A percentile compares a stretch with the other conserved stretches of the same genome.
Evolutionary conservation across 2,888 invertebrate species (phyloP).

Genomic region (Catocala fraxini): DNA sequence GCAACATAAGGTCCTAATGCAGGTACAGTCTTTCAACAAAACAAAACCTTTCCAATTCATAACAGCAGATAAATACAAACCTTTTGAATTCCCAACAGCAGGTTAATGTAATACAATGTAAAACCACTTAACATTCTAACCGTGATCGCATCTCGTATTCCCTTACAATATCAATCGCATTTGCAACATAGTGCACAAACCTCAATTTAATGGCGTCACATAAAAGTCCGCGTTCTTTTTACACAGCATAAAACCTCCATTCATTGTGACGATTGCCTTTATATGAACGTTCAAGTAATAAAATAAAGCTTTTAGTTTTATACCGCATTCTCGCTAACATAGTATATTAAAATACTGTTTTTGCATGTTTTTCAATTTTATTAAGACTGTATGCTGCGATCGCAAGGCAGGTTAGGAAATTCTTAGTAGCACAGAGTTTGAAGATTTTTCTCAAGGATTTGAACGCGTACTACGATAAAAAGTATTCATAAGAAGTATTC

Average conservation of each 20-base stretch:
- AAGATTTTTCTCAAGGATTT: too few species aligned
- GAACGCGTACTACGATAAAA: too few species aligned
- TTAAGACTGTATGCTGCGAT: not conserved
- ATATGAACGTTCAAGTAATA: conserved; percentile 15
- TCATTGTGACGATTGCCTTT: conserved; percentile 14
- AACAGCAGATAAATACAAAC: too few species aligned
- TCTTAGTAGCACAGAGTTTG: too few species aligned
- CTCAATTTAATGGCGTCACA: conserved; percentile 31
- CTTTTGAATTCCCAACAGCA: not conserved
- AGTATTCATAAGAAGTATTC: too few species aligned
- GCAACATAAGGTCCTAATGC: too few species aligned
- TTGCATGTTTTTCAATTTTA: not conserved
- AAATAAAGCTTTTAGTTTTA: conserved; percentile 18
- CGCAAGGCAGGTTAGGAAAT: too few species aligned
- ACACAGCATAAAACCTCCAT: conserved; percentile 17
- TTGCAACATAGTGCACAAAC: conserved; percentile 44
- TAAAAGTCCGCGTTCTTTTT: conserved; percentile 18
- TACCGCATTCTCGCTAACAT: conserved; percentile 4
- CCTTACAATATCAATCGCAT: conserved; percentile 40
- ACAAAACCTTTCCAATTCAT: too few species aligned
- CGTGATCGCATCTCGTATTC: not conserved
- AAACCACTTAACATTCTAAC: conserved; percentile 3
- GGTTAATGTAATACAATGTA: not conserved
- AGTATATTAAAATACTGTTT: conserved; percentile 6
- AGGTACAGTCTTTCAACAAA: too few species aligned